Conservation (phyloP, 1,140 invertebrate genomes). For the Aphelenchoides fujianensis region DNA sequence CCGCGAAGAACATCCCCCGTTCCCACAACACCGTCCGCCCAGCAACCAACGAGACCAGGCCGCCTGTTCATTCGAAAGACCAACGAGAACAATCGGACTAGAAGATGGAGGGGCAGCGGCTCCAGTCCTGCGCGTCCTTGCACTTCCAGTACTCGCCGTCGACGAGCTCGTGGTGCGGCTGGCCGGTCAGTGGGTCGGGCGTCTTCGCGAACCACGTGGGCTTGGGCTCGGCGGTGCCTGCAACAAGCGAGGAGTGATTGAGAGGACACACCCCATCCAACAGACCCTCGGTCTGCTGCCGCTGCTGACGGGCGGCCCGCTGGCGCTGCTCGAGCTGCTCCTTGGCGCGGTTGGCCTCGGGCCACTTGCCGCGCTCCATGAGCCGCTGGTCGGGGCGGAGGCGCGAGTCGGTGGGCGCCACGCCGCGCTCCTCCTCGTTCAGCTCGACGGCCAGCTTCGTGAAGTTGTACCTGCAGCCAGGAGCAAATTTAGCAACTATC, state of each 20-base stretch:
- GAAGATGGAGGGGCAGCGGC: conserved; percentile 71
- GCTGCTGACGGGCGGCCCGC: conserved; percentile 57
- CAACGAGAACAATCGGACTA: too few species aligned
- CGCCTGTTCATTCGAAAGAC: too few species aligned
- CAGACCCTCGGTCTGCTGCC: background rate
- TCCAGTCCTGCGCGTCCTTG: conserved; percentile 84
- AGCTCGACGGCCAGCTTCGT: conserved; percentile 88
- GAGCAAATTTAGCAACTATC: background rate
- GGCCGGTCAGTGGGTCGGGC: conserved; percentile 70
- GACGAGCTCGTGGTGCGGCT: conserved; percentile 78
- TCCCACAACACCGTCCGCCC: too few species aligned
- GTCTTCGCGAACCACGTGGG: conserved; percentile 86
- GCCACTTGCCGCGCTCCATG: conserved; percentile 93
- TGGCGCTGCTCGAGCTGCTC: conserved; percentile 88
- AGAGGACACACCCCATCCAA: too few species aligned
- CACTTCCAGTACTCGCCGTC: conserved; percentile 82
- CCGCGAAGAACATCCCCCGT: too few species aligned
- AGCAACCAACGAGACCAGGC: too few species aligned
- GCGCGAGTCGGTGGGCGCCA: conserved; percentile 90
- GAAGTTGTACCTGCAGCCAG: conserved; percentile 75
- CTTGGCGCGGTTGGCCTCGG: conserved; percentile 89
- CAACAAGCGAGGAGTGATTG: conserved; percentile 67
- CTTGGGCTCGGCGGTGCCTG: conserved; percentile 70
- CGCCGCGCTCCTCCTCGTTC: conserved; percentile 84
- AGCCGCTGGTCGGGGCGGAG: conserved; percentile 86